Evolutionary conservation across 2,113 vertebrate species (phyloP).

Genomic region (Verasper variegatus): DNA sequence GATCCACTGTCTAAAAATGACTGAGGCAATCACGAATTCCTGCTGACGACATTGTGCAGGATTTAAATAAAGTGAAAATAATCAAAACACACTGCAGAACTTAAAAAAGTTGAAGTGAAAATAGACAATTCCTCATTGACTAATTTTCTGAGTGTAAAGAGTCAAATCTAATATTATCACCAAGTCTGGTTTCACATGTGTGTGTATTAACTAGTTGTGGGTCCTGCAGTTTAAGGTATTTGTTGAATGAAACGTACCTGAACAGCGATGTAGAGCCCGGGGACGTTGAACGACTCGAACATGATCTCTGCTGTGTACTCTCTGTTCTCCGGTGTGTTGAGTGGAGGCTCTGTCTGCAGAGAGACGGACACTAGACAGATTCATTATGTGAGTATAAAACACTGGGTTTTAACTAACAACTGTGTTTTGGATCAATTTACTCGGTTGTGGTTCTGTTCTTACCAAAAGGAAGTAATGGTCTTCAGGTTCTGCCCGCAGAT

Average conservation of each 20-base stretch:
- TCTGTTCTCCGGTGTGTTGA: slow-evolving; percentile 98
- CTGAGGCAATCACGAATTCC: no score
- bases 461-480: slow-evolving; percentile 99
- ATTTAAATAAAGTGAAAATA: neutral
- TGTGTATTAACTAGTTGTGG: neutral
- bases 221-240: neutral
- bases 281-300: slow-evolving; percentile 99
- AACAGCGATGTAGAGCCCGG: slow-evolving; percentile 98
- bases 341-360: slow-evolving; percentile 93
- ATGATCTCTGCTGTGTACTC: slow-evolving; percentile 99
- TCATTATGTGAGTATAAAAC: neutral
- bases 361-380: slow-evolving; percentile 7
- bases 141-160: neutral
- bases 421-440: no score
- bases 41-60: neutral
- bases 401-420: neutral
- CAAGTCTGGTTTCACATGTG: neutral
- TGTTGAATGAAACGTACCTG: slow-evolving; percentile 83
- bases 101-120: slow-evolving; percentile 34
- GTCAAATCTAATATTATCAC: neutral
- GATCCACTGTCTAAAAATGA: no score
- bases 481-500: slow-evolving; percentile 97
- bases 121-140: neutral
- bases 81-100: neutral
- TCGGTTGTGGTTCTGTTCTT: slow-evolving; percentile 43